A percentile compares a stretch with the other conserved stretches of the same genome.
Conservation (phyloP, 2,113 vertebrate species). For the Turdus rufiventris region DNA sequence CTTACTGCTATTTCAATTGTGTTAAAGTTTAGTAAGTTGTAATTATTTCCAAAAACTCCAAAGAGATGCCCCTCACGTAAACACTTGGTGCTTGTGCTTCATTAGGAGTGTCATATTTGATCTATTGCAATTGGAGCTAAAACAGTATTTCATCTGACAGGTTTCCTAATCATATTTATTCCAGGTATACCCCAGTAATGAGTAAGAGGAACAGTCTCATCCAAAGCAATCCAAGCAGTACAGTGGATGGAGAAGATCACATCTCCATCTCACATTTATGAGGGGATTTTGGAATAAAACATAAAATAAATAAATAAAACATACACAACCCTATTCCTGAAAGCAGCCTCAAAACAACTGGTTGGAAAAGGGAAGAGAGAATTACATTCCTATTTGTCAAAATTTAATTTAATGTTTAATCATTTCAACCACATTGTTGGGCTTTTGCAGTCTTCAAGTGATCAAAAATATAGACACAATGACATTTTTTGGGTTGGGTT, state of each 20-base stretch:
- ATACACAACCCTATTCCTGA: neutral
- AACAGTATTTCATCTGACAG: neutral
- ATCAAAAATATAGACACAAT: neutral
- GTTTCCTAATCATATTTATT: neutral
- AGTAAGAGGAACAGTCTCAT: neutral
- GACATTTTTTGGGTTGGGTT: neutral
- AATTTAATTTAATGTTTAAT: neutral
- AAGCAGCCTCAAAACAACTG: neutral
- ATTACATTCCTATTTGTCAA: neutral
- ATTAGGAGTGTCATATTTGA: neutral
- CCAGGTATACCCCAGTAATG: neutral
- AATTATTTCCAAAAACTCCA: neutral
- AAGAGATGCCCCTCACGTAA: neutral
- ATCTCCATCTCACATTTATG: neutral
- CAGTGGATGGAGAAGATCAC: neutral
- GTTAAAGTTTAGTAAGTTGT: slow-evolving; percentile 11
- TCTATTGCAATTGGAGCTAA: neutral
- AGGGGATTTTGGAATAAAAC: neutral
- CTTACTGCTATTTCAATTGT: neutral
- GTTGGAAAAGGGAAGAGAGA: neutral
- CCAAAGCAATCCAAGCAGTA: neutral
- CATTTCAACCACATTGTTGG: neutral
- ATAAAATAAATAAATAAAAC: neutral
- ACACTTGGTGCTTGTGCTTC: neutral
- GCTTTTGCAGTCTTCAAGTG: neutral